A percentile compares a stretch with the other conserved stretches of the same genome.
Evolutionary conservation across 2,888 invertebrate genomes (phyloP).

Genomic region (Drosophila pullipes): DNA sequence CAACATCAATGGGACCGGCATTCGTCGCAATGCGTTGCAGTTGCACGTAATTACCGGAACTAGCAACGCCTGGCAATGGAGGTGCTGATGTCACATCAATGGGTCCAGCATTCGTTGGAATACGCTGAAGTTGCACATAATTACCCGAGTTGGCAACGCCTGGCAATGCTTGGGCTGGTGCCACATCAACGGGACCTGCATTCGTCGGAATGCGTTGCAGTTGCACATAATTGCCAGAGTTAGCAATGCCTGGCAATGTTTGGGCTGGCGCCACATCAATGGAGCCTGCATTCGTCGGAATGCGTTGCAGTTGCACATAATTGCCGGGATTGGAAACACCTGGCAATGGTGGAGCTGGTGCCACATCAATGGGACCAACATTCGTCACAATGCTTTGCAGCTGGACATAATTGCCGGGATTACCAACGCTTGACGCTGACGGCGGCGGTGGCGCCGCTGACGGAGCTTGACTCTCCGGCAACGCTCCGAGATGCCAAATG

Average conservation of each 20-base stretch:
- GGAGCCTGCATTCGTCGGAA: not conserved
- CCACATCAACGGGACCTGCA: not conserved
- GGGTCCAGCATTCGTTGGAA: slow-evolving; percentile 3
- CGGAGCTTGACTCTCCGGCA: slow-evolving; percentile 36
- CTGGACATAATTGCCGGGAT: slow-evolving; percentile 25
- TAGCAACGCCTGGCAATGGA: not conserved
- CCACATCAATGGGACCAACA: slow-evolving; percentile 3
- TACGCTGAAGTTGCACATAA: slow-evolving; percentile 21
- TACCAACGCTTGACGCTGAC: slow-evolving; percentile 6
- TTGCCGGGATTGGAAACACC: not conserved
- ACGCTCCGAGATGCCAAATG: slow-evolving; percentile 56
- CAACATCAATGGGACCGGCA: not conserved
- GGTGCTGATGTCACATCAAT: slow-evolving; percentile 1
- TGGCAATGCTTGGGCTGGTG: not conserved
- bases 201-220: not conserved
- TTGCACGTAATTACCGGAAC: slow-evolving; percentile 5
- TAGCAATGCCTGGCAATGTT: not conserved
- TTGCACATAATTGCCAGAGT: slow-evolving; percentile 3
- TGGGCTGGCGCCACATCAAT: not conserved
- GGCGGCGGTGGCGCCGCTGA: slow-evolving; percentile 26
- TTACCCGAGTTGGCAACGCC: slow-evolving; percentile 7
- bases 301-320: slow-evolving; percentile 7
- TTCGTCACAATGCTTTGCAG: slow-evolving; percentile 3
- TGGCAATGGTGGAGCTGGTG: slow-evolving; percentile 1
- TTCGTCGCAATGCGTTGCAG: slow-evolving; percentile 3